Evolutionary conservation across 1,140 invertebrate species (phyloP).

Genomic region (Gerris buenoi): DNA sequence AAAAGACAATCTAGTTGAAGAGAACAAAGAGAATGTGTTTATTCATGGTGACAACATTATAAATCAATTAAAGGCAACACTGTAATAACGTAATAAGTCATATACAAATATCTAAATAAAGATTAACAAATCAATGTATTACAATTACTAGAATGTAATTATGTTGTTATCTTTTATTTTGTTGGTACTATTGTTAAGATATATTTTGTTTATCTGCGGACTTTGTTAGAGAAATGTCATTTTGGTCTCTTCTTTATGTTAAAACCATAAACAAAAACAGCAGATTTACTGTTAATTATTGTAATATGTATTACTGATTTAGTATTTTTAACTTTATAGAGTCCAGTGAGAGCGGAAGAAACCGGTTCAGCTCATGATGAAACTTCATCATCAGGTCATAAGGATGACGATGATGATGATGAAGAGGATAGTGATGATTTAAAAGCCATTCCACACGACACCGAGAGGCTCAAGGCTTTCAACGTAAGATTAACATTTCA

Average conservation of each 20-base stretch:
- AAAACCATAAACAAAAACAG: neutral
- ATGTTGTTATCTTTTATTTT: no score
- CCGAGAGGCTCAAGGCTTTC: conserved; percentile 89
- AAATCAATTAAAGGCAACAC: no score
- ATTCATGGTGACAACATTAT: no score
- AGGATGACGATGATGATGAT: conserved; percentile 85
- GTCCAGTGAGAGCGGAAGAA: conserved; percentile 41
- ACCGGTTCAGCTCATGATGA: conserved; percentile 72
- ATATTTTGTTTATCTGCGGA: no score
- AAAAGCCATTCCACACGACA: conserved; percentile 74
- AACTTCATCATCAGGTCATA: conserved; percentile 72
- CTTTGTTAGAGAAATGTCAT: no score
- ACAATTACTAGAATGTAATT: no score
- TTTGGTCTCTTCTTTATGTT: neutral
- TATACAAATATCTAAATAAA: no score
- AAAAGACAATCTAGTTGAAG: no score
- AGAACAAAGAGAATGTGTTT: no score
- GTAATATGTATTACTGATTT: neutral
- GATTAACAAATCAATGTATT: no score
- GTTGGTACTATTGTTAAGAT: no score
- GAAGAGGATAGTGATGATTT: conserved; percentile 82
- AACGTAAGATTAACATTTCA: conserved; percentile 88
- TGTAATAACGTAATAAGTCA: no score
- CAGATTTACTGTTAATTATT: neutral
- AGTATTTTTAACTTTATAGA: conserved; percentile 35